Percentiles rank a stretch among this genome's conserved stretches.
These are phyloP conservation scores for Gibbula magus DNA, from an alignment of 2,888 invertebrate species.

Conservation along the genomic window DNA sequence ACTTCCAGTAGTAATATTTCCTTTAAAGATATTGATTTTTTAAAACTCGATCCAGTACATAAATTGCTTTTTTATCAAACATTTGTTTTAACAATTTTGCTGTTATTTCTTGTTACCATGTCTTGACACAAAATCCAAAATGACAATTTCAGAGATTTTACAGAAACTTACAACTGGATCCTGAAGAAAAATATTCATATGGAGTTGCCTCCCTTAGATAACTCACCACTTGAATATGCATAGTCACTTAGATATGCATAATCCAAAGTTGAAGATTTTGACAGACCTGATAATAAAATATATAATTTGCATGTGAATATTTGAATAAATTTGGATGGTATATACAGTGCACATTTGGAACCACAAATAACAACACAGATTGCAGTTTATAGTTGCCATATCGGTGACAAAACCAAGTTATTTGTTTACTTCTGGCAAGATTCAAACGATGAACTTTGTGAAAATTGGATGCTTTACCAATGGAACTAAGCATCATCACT, in stretches of 20 bases:
- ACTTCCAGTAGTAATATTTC: not conserved
- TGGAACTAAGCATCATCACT: too few relatives aligned
- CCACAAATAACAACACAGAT: not conserved
- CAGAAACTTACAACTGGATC: too few relatives aligned
- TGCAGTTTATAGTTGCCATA: too few relatives aligned
- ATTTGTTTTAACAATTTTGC: not conserved
- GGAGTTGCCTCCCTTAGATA: constrained; percentile 22
- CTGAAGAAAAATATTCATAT: too few relatives aligned
- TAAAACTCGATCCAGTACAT: not conserved
- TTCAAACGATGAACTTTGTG: too few relatives aligned
- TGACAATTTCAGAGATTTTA: not conserved
- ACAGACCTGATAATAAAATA: constrained; percentile 46
- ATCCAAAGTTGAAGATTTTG: constrained; percentile 56
- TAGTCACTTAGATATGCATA: constrained; percentile 56
- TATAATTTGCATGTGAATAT: not conserved
- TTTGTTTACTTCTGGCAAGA: too few relatives aligned
- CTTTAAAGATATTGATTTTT: not conserved
- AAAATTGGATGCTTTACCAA: too few relatives aligned
- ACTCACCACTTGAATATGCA: constrained; percentile 51
- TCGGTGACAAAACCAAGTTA: too few relatives aligned
- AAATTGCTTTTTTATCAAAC: not conserved
- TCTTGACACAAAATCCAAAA: not conserved
- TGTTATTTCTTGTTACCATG: not conserved
- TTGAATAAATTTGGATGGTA: not conserved
- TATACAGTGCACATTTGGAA: not conserved